Evolutionary conservation across 2,888 invertebrate genomes (phyloP), one percentile per base, ranked within the genome.

Genomic region (Polietes domitor): DNA sequence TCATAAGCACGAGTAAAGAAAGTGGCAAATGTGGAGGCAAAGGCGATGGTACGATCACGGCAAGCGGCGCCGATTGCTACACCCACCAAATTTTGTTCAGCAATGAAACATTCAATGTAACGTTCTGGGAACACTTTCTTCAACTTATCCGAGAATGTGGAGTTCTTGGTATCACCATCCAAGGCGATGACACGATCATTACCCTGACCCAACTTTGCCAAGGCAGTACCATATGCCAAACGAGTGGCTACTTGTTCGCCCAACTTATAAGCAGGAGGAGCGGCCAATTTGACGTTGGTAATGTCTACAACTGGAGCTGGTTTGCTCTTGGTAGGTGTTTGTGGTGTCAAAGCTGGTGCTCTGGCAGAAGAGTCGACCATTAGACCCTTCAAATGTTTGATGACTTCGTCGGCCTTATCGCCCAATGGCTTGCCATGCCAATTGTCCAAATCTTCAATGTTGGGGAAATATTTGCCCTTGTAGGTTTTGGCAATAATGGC

Each of bases 401-500:
- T 91, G 10, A 96, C 94, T 87, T 93, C 94, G 0, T 95, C 95
- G 0, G 96, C 95, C 83, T 97, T 96, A 73, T 94, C 95, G 0
- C 98, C 98, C 80, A 99, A 93, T 0, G 99, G 96, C 92, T 99
- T 99, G 73, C 99, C 99, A 91, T 99, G 99, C 99, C 99, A 99
- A 93, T 98, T 98, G 80, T 98, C 97, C 87, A 94, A 88, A 92
- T 99, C 97, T 92, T 98, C 99, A 89, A 99, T 97, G 74, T 95
- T 95, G 55, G 96, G 95, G 93, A 98, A 98, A 88, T 95, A 95
- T 91, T 94, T 96, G 24, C 99, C 99, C 93, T 99, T 99, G 92
- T 94, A 97, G 0, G 99, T 99, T 93, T 99, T 98, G 73, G 98
- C 98, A 85, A 99, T 93, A 80, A 99, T 94, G 41, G 98, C 98